A percentile compares a stretch with the other conserved stretches of the same genome.
Conservation (phyloP, 1,140 invertebrate genomes). For the Gonatopus flavifemur region DNA sequence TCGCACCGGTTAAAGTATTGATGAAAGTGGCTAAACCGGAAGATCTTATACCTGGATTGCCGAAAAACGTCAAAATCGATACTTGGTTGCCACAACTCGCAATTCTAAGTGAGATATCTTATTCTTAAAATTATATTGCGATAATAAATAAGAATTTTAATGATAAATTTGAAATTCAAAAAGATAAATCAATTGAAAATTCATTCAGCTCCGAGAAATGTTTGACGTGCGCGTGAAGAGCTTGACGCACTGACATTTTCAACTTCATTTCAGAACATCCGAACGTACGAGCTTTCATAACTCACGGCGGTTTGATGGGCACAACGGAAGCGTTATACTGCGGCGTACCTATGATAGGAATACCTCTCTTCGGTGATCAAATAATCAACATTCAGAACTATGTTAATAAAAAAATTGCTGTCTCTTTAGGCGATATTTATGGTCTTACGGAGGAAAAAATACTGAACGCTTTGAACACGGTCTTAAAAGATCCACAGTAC, state of each 20-base stretch:
- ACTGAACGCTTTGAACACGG: slow-evolving; percentile 29
- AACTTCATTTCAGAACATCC: slow-evolving; percentile 39
- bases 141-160: too few relatives aligned
- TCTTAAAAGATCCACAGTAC: slow-evolving; percentile 43
- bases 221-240: background rate
- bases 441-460: slow-evolving; percentile 41
- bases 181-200: too few relatives aligned
- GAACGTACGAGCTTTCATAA: slow-evolving; percentile 54
- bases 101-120: slow-evolving; percentile 22
- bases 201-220: too few relatives aligned
- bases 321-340: slow-evolving; percentile 51
- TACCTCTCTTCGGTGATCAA: slow-evolving; percentile 60
- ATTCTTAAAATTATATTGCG: too few relatives aligned
- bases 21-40: slow-evolving; percentile 38
- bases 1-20: slow-evolving; percentile 42
- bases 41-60: slow-evolving; percentile 28
- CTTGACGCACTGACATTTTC: background rate
- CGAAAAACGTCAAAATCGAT: slow-evolving; percentile 29
- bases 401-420: slow-evolving; percentile 20
- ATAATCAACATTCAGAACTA: slow-evolving; percentile 39
- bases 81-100: slow-evolving; percentile 17
- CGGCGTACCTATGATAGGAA: slow-evolving; percentile 54
- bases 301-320: slow-evolving; percentile 58
- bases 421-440: slow-evolving; percentile 13
- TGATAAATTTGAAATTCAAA: too few relatives aligned